Conservation (phyloP, 2,797 vertebrate genomes). For the Pelodytes ibericus region DNA sequence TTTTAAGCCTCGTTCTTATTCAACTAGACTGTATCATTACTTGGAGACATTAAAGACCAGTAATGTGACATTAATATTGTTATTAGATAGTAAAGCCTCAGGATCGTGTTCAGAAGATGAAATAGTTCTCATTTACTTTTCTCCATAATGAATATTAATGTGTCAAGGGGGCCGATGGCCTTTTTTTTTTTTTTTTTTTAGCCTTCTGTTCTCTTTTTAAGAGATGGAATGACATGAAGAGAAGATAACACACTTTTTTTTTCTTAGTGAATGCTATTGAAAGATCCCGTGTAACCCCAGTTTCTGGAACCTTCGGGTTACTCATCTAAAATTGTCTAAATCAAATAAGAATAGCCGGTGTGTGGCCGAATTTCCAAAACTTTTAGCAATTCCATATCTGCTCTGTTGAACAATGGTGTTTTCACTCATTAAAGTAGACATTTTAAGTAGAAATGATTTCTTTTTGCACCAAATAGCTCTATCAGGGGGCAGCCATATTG, state of each 20-base stretch:
- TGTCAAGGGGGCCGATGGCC: constrained; percentile 56
- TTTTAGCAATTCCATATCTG: constrained; percentile 55
- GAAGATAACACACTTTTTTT: constrained; percentile 45
- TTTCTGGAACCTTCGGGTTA: constrained; percentile 12
- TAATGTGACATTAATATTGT: constrained; percentile 66
- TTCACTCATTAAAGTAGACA: constrained; percentile 52
- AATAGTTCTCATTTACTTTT: constrained; percentile 67
- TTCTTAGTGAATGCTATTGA: constrained; percentile 42
- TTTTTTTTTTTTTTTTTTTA: constrained; percentile 43
- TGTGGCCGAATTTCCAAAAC: constrained; percentile 58
- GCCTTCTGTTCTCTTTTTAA: constrained; percentile 59
- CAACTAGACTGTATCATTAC: constrained; percentile 64
- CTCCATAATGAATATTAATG: constrained; percentile 61
- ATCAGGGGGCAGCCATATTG: too few species aligned
- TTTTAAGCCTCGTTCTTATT: constrained; percentile 63
- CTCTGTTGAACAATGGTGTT: constrained; percentile 39
- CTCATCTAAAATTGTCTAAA: constrained; percentile 23
- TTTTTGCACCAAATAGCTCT: too few species aligned
- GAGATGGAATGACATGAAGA: constrained; percentile 46
- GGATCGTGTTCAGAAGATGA: constrained; percentile 61
- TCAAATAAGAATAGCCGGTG: constrained; percentile 49
- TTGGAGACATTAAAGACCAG: constrained; percentile 57
- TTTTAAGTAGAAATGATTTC: too few species aligned
- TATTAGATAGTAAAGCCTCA: constrained; percentile 64
- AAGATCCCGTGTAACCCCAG: constrained; percentile 8